phyloP scores from a whole-genome alignment of 2,113 vertebrate genomes.

The Dicentrarchus labrax region DNA sequence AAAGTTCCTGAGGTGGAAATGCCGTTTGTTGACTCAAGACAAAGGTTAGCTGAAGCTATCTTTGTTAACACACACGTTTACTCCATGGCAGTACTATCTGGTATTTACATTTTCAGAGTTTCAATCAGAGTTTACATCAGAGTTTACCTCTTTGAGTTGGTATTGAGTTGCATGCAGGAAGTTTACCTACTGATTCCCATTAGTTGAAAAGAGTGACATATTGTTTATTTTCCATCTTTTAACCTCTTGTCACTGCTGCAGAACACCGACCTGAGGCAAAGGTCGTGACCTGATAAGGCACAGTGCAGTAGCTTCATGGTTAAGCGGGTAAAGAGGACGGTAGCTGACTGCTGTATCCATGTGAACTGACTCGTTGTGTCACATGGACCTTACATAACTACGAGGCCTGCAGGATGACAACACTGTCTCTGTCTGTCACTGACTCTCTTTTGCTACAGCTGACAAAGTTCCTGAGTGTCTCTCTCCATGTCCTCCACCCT shows the following conservation, averaged over 20 bases:
- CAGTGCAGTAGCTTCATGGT: conserved; percentile 25
- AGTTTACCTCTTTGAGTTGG: neutral
- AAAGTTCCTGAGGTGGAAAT: too few species aligned
- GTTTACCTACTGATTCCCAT: conserved; percentile 8
- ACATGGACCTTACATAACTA: conserved; percentile 72
- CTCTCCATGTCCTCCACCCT: conserved; percentile 30
- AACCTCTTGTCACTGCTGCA: neutral
- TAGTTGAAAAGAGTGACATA: neutral
- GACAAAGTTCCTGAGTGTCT: conserved; percentile 56
- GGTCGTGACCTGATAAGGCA: conserved; percentile 38
- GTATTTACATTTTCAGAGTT: neutral
- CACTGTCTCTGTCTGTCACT: conserved; percentile 49
- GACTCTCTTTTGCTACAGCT: conserved; percentile 56
- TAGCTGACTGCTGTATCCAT: conserved; percentile 51
- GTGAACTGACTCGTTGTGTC: conserved; percentile 53
- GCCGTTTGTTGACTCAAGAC: neutral
- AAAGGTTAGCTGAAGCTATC: neutral
- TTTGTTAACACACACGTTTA: conserved; percentile 1
- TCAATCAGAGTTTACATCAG: neutral
- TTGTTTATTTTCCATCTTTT: neutral
- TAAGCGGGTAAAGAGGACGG: conserved; percentile 22
- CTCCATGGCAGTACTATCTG: neutral
- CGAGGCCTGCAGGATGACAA: conserved; percentile 51
- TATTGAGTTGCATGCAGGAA: conserved; percentile 23
- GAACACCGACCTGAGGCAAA: neutral